Evolutionary conservation across 2,888 invertebrate genomes (phyloP).

Genomic region (Trichogramma dendrolimi): DNA sequence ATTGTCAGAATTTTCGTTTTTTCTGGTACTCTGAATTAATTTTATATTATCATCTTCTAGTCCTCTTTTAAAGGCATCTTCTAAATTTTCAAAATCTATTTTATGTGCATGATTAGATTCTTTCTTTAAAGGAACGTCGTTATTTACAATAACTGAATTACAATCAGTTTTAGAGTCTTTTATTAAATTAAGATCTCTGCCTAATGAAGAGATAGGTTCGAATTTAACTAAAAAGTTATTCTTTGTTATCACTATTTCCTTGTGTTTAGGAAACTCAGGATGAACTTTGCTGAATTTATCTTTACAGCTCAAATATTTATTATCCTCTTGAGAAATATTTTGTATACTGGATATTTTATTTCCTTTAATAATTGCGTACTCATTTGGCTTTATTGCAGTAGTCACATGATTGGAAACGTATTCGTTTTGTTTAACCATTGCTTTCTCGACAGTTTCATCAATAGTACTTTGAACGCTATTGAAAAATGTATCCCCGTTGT

Average conservation of each 20-base stretch:
- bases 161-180: conserved; percentile 38
- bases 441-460: conserved; percentile 24
- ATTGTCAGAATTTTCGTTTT: conserved; percentile 42
- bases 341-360: conserved; percentile 28
- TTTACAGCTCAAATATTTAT: conserved; percentile 30
- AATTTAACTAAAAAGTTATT: conserved; percentile 44
- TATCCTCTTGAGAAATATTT: conserved; percentile 23
- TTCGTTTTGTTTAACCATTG: conserved; percentile 29
- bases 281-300: conserved; percentile 33
- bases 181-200: conserved; percentile 32
- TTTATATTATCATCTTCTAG: conserved; percentile 39
- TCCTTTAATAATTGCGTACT: conserved; percentile 31
- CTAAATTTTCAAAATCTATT: conserved; percentile 46
- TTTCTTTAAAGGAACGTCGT: conserved; percentile 45
- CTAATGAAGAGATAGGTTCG: conserved; percentile 35
- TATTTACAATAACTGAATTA: conserved; percentile 42
- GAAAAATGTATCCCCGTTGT: conserved; percentile 33
- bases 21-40: conserved; percentile 36
- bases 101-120: conserved; percentile 44
- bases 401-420: conserved; percentile 33
- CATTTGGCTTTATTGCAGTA: conserved; percentile 28
- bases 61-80: conserved; percentile 43
- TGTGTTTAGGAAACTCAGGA: conserved; percentile 39
- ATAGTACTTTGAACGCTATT: conserved; percentile 30
- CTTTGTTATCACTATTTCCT: conserved; percentile 41